Base-by-base conservation (phyloP, 2,113 vertebrate species). In the Scomber scombrus region DNA sequence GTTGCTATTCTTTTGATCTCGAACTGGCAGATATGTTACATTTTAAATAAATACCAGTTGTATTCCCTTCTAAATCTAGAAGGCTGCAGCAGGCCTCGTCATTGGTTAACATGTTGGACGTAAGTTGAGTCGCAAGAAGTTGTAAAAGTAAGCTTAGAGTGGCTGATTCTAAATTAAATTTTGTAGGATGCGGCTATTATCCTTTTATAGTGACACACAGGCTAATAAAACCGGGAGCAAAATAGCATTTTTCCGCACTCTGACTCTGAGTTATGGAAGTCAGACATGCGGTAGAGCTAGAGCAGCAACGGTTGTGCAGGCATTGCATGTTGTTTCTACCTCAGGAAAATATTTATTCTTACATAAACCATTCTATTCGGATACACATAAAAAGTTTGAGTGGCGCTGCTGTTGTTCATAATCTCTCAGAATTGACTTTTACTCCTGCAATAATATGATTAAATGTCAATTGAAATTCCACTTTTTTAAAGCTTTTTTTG, bases 401-500 rank as follows among this genome's bases (percentile, higher is more conserved):
- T 31, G n/a, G 19, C 8, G 1, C 2, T 14, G n/a, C 40, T 60
- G 46, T 75, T 12, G 34, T 50, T 60, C 34, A 26, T 50, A 49
- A 64, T 50, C 34, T 55, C 26, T 18, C 11, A 23, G 18, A 56
- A 34, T 58, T 19, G 13, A 0, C 2, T 60, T 69, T 57, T 57
- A 3, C 29, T 26, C 3, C 4, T 31, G 0, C 10, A 34, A 58
- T 13, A 51, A 64, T 68, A 16, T 69, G 18, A 47, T 45, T 15
- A 26, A 31, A 52, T 74, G 19, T 43, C 29, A 45, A 57, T 34
- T 75, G 12, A 79, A 74, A 70, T 62, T 66, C 72, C 72, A 71
- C 66, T 78, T 64, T 57, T 11, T 26, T 26, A 26, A 26, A 31
- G 31, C 57, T 63, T 66, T 63, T 86, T 85, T 64, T 85, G 71